A percentile compares a stretch with the other conserved stretches of the same genome.
Conservation (phyloP, 37 sponge, comb jelly and placozoan genomes). For the Halisarca cf. caerulea region DNA sequence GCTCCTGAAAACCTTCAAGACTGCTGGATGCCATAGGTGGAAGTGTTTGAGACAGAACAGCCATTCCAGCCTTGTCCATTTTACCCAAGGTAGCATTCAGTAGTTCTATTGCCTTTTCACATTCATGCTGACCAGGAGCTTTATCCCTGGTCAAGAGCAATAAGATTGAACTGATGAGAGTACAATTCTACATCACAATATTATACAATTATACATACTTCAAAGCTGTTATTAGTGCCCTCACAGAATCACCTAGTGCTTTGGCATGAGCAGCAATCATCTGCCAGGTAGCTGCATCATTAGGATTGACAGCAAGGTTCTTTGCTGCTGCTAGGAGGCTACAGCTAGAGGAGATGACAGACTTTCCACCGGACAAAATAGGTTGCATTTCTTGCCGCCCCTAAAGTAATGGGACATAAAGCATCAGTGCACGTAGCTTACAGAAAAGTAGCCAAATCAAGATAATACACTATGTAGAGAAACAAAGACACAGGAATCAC, state of each 20-base stretch:
- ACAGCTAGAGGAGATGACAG: constrained; percentile 67
- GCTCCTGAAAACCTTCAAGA: constrained; percentile 83
- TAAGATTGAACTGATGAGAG: too few species aligned
- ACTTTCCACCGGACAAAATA: constrained; percentile 69
- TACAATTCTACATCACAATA: background rate
- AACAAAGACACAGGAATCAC: too few species aligned
- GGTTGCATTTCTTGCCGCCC: constrained; percentile 41
- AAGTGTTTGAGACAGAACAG: constrained; percentile 75
- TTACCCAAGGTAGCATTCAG: constrained; percentile 76
- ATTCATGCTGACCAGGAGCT: constrained; percentile 89
- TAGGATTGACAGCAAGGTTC: constrained; percentile 83
- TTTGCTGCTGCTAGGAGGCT: constrained; percentile 85
- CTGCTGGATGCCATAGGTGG: constrained; percentile 70
- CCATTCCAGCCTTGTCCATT: constrained; percentile 85
- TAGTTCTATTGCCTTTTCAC: constrained; percentile 79
- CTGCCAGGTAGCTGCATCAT: constrained; percentile 93
- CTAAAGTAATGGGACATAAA: constrained; percentile 33
- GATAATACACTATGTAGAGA: too few species aligned
- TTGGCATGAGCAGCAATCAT: constrained; percentile 86
- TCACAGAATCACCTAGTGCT: constrained; percentile 85
- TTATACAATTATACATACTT: constrained; percentile 42
- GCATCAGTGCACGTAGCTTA: constrained; percentile 28
- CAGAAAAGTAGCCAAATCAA: too few species aligned
- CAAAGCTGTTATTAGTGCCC: constrained; percentile 69
- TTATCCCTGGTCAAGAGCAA: constrained; percentile 37